Base-by-base conservation (phyloP, 1,140 invertebrate species). In the Bombus polaris region DNA sequence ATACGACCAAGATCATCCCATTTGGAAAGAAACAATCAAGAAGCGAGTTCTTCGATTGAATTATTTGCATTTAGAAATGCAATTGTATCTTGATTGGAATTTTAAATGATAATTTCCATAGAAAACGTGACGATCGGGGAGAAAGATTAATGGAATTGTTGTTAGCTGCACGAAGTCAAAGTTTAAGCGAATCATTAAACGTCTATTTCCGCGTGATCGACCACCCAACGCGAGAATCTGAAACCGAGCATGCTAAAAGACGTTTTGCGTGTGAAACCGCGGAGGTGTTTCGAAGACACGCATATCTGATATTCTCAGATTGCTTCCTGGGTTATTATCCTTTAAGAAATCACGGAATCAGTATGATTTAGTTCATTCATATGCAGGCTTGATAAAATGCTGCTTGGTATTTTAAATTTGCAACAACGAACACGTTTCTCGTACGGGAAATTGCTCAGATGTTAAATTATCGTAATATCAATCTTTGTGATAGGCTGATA, bases 211-310 rank as follows among this genome's bases (percentile, higher is more conserved):
- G 39, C 53, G 25, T 53, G 25, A n/a, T 75, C 59, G 81, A 82
- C 81, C 81, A 82, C 81, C 81, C 81, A 82, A 66, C n/a, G 57
- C 57, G 81, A n/a, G 5, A 25, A 42, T 37, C 10, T 39, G 35
- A 18, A 62, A 81, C 70, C 53, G 9, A 35, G 65, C 25, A 39
- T 37, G 35, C 39, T 39, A 9, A 18, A 32, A 32, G 22, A 44
- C 25, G 47, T 62, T 66, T 74, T 53, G 44, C 39, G 39, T 35
- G 81, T 42, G 37, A 44, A 65, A 9, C 25, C n/a, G 12, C 3
- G 4, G 35, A 44, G 25, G 12, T 44, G n/a, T 74, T 62, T 66
- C 25, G 32, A 62, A 62, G 6, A 74, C 39, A 35, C 70, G 47
- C 53, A 22, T 42, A 44, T 74, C 39, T 65, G 39, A 74, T 74